phyloP scores from a whole-genome alignment of 2,797 vertebrate genomes.

The Microctenopoma steveboyesi region DNA sequence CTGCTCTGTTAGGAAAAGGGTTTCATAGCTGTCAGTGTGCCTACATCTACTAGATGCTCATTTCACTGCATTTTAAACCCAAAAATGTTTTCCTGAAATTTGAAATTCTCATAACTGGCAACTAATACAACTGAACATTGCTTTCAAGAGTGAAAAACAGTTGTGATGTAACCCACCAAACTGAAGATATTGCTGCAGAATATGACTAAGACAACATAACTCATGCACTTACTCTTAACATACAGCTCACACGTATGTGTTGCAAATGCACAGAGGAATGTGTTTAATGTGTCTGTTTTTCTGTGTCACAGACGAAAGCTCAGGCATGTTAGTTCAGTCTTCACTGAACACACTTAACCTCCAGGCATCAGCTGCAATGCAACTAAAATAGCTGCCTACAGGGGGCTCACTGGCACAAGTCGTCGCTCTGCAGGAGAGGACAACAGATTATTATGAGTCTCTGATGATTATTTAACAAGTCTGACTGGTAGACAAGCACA shows the following conservation, averaged over 20 bases:
- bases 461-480: slow-evolving; percentile 23
- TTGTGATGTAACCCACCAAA: neutral
- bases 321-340: slow-evolving; percentile 23
- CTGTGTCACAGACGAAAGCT: slow-evolving; percentile 29
- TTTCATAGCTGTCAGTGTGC: neutral
- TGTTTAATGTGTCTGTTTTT: slow-evolving; percentile 20
- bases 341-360: slow-evolving; percentile 38
- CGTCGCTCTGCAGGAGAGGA: slow-evolving; percentile 9
- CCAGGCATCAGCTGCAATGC: slow-evolving; percentile 33
- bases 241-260: neutral
- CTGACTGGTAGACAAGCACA: neutral
- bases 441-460: slow-evolving; percentile 7
- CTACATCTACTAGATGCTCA: neutral
- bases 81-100: too few relatives aligned
- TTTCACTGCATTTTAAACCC: too few relatives aligned
- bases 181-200: neutral
- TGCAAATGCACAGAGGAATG: slow-evolving; percentile 17
- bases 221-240: neutral
- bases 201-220: neutral
- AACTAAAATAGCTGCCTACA: slow-evolving; percentile 52
- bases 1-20: slow-evolving; percentile 2
- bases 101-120: neutral
- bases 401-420: slow-evolving; percentile 59
- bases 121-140: neutral
- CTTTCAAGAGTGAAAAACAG: neutral